Percentiles rank a stretch among this genome's conserved stretches.
Evolutionary conservation across 2,888 invertebrate genomes (phyloP).

Genomic region (Apodemia zela): DNA sequence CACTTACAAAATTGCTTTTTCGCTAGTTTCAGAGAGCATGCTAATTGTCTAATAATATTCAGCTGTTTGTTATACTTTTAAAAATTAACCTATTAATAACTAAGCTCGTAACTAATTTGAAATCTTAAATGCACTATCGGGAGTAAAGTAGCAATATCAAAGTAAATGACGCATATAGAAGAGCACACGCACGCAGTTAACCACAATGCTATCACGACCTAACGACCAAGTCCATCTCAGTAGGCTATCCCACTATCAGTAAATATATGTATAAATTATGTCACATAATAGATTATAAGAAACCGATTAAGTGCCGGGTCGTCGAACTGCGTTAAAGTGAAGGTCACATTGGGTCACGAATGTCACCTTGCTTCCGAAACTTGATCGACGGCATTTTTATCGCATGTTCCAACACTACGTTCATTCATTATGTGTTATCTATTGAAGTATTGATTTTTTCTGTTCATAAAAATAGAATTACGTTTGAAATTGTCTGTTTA

Average conservation of each 20-base stretch:
- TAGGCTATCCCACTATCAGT: slow-evolving; percentile 3
- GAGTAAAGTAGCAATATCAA: no score
- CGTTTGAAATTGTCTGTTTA: background rate
- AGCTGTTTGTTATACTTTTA: no score
- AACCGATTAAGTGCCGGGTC: slow-evolving; percentile 44
- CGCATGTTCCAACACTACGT: slow-evolving; percentile 50
- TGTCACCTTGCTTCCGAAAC: slow-evolving; percentile 75
- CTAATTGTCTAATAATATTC: no score
- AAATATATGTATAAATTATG: background rate
- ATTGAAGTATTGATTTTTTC: slow-evolving; percentile 22
- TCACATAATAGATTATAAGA: slow-evolving; percentile 32
- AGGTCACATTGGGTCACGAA: slow-evolving; percentile 71
- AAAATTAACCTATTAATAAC: no score
- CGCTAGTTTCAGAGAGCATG: no score
- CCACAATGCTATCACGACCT: background rate
- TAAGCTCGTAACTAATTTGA: no score
- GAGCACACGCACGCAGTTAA: background rate
- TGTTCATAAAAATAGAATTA: background rate
- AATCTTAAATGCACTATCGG: no score
- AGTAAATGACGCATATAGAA: no score
- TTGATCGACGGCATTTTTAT: slow-evolving; percentile 64
- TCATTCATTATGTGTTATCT: slow-evolving; percentile 50
- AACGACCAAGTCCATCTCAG: background rate
- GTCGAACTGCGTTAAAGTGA: slow-evolving; percentile 54
- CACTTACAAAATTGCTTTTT: no score